These are phyloP conservation scores for Saccostrea echinata DNA, from an alignment of 1,140 invertebrate genomes.

Conservation along the genomic window DNA sequence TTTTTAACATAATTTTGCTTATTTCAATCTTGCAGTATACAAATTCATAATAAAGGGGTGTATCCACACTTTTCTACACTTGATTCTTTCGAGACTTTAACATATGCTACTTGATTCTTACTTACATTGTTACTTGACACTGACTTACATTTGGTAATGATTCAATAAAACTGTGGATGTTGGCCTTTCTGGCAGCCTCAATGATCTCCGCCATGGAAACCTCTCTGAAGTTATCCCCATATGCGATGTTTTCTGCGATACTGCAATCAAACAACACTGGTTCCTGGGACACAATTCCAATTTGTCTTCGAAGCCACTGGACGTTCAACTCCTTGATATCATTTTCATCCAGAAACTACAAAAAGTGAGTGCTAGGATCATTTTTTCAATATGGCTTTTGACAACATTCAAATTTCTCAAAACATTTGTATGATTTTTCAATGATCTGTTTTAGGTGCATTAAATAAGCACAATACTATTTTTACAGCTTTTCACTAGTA, in stretches of 20 bases:
- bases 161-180: conserved; percentile 92
- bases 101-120: too few relatives aligned
- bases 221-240: conserved; percentile 87
- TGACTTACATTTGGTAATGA: conserved; percentile 84
- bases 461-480: too few relatives aligned
- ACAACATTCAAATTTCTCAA: background rate
- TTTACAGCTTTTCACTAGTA: too few relatives aligned
- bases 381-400: background rate
- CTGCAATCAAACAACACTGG: conserved; percentile 93
- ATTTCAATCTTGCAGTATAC: too few relatives aligned
- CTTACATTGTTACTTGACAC: too few relatives aligned
- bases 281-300: conserved; percentile 90
- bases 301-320: conserved; percentile 82
- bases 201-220: conserved; percentile 89
- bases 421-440: background rate
- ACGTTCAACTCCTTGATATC: conserved; percentile 76
- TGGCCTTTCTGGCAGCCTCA: conserved; percentile 89
- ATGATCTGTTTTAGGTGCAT: too few relatives aligned
- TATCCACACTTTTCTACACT: too few relatives aligned
- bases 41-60: too few relatives aligned
- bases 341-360: conserved; percentile 83
- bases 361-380: background rate
- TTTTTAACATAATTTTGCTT: too few relatives aligned
- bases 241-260: conserved; percentile 93
- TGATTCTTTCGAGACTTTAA: too few relatives aligned